phyloP scores from a whole-genome alignment of 2,797 vertebrate species.

The Phrynocephalus guinanensis region DNA sequence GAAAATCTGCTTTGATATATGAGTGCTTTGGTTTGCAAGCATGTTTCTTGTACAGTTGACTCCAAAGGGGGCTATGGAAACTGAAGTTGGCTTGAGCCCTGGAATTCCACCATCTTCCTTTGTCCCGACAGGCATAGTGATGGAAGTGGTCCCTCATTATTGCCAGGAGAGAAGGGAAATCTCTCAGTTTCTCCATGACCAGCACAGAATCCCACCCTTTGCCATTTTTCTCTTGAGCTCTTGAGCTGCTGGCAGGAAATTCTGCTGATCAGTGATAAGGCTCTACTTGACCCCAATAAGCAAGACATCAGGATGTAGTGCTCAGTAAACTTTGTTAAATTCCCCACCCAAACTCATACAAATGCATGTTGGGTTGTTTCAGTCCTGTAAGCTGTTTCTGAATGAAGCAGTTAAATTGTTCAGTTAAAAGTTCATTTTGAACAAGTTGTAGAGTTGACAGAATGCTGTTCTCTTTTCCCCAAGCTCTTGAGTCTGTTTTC shows the following conservation, averaged over 20 bases:
- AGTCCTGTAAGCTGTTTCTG: neutral
- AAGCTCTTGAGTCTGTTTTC: too few relatives aligned
- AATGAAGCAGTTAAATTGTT: too few relatives aligned
- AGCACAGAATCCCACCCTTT: neutral
- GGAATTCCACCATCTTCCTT: too few relatives aligned
- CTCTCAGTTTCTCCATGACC: neutral
- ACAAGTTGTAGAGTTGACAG: too few relatives aligned
- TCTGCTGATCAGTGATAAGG: constrained; percentile 36
- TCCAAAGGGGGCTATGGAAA: neutral
- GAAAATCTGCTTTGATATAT: too few relatives aligned
- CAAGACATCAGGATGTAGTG: neutral
- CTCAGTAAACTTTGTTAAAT: neutral
- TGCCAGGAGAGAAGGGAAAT: neutral
- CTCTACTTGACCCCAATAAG: neutral
- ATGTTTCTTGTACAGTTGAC: too few relatives aligned
- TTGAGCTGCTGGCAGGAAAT: constrained; percentile 34
- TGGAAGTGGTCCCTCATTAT: neutral
- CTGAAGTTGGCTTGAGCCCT: too few relatives aligned
- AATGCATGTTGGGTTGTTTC: neutral
- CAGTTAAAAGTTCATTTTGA: too few relatives aligned
- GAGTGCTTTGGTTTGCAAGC: too few relatives aligned
- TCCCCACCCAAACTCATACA: neutral
- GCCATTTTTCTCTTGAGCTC: neutral
- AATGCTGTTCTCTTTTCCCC: too few relatives aligned
- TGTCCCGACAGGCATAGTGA: too few relatives aligned